phyloP scores from a whole-genome alignment of 64 coral and sea anemone genomes.

The Astreopora myriophthalma region DNA sequence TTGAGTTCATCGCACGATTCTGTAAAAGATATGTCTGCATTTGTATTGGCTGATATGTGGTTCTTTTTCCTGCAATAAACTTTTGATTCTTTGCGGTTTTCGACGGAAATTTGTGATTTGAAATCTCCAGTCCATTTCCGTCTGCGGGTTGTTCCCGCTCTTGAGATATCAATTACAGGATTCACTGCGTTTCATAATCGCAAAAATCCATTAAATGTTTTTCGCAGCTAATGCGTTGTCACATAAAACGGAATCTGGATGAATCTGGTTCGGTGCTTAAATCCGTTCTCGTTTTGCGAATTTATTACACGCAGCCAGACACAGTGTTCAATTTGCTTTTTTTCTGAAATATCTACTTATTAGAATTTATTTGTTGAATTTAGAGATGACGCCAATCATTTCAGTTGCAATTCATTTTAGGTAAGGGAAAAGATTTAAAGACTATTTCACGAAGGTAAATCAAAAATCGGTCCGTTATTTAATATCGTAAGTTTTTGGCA shows the following conservation, averaged over 20 bases:
- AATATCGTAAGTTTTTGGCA: neutral
- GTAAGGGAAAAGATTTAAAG: neutral
- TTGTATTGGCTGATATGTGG: neutral
- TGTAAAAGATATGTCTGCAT: neutral
- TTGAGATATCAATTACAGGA: conserved; percentile 29
- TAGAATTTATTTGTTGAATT: no score
- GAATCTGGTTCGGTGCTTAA: neutral
- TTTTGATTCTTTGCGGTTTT: conserved; percentile 33
- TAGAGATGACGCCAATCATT: no score
- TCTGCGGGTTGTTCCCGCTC: neutral
- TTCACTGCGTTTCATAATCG: neutral
- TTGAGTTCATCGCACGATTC: neutral
- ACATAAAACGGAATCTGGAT: neutral
- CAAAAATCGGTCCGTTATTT: neutral
- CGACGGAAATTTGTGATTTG: conserved; percentile 36
- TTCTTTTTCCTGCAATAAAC: neutral
- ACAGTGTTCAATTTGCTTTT: no score
- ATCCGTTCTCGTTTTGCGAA: neutral
- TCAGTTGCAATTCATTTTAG: neutral
- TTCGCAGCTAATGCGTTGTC: neutral
- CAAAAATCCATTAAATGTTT: neutral
- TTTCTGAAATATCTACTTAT: no score
- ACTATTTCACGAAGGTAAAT: neutral
- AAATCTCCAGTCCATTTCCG: conserved; percentile 33
- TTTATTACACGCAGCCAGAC: neutral